These are phyloP conservation scores for Indicator indicator DNA, from an alignment of 2,113 vertebrate species.

Conservation along the genomic window DNA sequence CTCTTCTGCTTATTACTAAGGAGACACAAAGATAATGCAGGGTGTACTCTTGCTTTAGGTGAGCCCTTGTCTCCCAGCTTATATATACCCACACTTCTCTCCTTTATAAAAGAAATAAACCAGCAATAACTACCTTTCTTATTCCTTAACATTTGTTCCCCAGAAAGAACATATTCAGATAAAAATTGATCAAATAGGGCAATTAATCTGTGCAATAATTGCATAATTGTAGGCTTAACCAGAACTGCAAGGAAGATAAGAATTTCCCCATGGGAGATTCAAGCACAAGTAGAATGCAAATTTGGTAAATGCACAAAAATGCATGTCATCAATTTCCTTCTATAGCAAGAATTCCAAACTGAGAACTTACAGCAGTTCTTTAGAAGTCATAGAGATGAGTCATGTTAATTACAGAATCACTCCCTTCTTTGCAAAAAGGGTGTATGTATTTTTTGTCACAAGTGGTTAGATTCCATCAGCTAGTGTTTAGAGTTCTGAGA, in stretches of 20 bases:
- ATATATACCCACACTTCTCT: neutral
- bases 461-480: constrained; percentile 18
- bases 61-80: neutral
- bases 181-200: neutral
- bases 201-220: neutral
- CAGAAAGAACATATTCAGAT: neutral
- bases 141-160: neutral
- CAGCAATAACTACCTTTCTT: neutral
- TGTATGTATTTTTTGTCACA: constrained; percentile 19
- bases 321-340: constrained; percentile 18
- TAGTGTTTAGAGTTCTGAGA: neutral
- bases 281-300: neutral
- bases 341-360: constrained; percentile 7
- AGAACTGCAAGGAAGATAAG: neutral
- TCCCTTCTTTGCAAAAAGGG: neutral
- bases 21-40: neutral
- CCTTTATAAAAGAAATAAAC: constrained; percentile 7
- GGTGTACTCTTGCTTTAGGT: neutral
- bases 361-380: constrained; percentile 31
- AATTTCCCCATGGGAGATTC: neutral
- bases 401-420: constrained; percentile 53
- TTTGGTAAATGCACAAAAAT: constrained; percentile 22
- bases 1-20: constrained; percentile 5
- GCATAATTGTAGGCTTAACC: neutral
- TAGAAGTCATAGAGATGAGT: constrained; percentile 23